These are phyloP conservation scores for Pangasius sanitwongsei DNA, from an alignment of 2,797 vertebrate genomes.

Conservation along the genomic window DNA sequence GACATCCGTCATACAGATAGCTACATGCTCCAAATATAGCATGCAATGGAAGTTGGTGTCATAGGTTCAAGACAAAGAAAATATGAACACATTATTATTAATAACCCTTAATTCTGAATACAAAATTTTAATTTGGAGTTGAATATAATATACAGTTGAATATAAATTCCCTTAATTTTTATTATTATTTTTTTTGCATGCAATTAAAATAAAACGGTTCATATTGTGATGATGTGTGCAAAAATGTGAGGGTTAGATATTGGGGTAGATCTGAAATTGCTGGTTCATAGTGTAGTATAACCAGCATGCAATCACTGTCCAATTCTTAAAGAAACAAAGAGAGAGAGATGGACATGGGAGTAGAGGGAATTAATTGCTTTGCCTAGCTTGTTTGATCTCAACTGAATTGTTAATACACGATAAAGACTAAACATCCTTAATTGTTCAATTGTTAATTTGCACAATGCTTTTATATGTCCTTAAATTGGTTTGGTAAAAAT, in stretches of 20 bases:
- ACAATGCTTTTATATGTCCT: background rate
- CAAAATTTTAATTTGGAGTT: background rate
- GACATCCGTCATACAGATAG: background rate
- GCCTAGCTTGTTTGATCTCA: background rate
- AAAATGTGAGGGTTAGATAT: background rate
- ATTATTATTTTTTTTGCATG: background rate
- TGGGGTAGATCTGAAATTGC: background rate
- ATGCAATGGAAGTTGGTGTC: background rate
- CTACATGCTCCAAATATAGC: background rate
- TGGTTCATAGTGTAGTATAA: slow-evolving; percentile 5
- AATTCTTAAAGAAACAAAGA: background rate
- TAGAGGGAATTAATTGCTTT: background rate
- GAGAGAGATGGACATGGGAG: slow-evolving; percentile 46
- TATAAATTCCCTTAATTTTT: background rate
- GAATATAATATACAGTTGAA: background rate
- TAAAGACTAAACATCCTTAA: background rate
- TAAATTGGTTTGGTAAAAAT: slow-evolving; percentile 14
- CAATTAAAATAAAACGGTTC: background rate
- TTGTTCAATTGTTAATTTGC: slow-evolving; percentile 23
- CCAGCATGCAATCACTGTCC: background rate
- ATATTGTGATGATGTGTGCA: background rate
- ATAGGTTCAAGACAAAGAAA: background rate
- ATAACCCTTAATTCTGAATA: background rate
- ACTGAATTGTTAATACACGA: background rate
- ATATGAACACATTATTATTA: background rate